phyloP scores from a whole-genome alignment of 1,140 invertebrate genomes.

The Rhynchophorus ferrugineus region DNA sequence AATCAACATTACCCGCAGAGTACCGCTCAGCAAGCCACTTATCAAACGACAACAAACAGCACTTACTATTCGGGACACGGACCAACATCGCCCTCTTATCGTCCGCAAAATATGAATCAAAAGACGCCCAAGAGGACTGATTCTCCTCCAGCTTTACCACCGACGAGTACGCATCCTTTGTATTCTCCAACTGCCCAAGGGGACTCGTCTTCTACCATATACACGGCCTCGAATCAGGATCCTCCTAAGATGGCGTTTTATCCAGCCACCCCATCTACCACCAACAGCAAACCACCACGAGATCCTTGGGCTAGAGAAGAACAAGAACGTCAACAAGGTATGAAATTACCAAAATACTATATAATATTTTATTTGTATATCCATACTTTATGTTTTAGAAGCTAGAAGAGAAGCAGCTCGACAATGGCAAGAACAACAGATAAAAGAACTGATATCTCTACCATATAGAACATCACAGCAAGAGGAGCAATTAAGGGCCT shows the following conservation, averaged over 20 bases:
- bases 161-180: constrained; percentile 66
- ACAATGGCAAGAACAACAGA: constrained; percentile 65
- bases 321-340: constrained; percentile 64
- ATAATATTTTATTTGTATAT: not conserved
- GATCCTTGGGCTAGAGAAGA: constrained; percentile 88
- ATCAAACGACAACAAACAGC: not conserved
- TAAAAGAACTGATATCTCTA: constrained; percentile 62
- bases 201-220: constrained; percentile 32
- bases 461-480: constrained; percentile 66
- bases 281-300: constrained; percentile 39
- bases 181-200: constrained; percentile 41
- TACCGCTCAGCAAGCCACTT: constrained; percentile 27
- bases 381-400: too few species aligned
- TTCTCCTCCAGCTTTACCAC: constrained; percentile 61
- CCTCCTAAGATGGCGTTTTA: constrained; percentile 68
- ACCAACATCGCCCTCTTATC: constrained; percentile 40
- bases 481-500: constrained; percentile 76
- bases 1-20: constrained; percentile 36
- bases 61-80: constrained; percentile 37
- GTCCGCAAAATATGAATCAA: constrained; percentile 43
- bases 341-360: too few species aligned
- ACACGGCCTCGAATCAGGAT: constrained; percentile 64
- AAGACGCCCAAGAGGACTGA: constrained; percentile 38
- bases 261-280: constrained; percentile 40
- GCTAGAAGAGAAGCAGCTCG: constrained; percentile 54